Evolutionary conservation across 2,797 vertebrate species (phyloP), one percentile per base, ranked within the genome.

Genomic region (Cottoperca gobio): DNA sequence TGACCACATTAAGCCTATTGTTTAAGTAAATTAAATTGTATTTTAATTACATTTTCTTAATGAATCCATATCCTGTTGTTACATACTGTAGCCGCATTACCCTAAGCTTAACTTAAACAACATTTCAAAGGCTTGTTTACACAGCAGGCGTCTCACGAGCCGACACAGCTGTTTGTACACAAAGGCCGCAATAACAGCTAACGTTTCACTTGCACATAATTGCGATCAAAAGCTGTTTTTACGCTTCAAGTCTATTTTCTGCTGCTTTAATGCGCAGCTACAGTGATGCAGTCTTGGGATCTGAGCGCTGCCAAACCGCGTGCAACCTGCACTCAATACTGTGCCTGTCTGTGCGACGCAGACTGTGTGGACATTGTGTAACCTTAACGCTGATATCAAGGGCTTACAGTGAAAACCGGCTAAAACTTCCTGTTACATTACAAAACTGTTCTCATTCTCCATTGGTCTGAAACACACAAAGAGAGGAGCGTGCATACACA

Each of bases 211-310:
- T 5, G 24, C 52, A 65, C 14, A 17, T 46, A 16, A 46, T 26
- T 16, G 16, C 11, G 5, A 52, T 21, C 39, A 21, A 61, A 54
- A 46, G 26, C 54, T 43, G 31, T 40, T 58, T 33, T 48, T 6
- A 64, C 5, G 19, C 31, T 57, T 12, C 33, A 28, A 23, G 45
- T 74, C 62, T 59, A 35, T 60, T 35, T 65, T 60, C 16, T 45
- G 37, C 62, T 17, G 4, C 28, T 74, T 67, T 45, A 59, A 23
- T 9, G 21, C 4, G 14, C 48, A 58, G 67, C n/a, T 33, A 21
- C 40, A 53, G 48, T 68, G 64, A 61, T 54, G 46, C 76, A 62
- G 49, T 53, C 63, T 46, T 39, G 9, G 26, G 5, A 40, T 64
- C 9, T 26, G 5, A 39, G 21, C 4, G 7, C 43, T 59, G 60